phyloP scores from a whole-genome alignment of 1,140 invertebrate genomes.

The Sesamia nonagrioides region DNA sequence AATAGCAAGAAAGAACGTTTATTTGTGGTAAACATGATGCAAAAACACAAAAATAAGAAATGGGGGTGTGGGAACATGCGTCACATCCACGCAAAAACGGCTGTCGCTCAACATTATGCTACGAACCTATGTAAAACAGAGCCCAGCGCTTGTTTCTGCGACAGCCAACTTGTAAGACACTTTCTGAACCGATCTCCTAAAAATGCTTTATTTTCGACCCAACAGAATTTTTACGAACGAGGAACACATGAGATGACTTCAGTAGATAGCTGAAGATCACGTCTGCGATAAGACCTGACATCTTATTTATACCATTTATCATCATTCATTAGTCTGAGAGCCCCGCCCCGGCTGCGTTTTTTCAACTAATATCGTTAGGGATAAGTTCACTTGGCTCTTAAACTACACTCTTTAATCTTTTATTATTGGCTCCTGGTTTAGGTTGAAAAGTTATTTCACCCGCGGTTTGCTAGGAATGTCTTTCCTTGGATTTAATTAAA shows the following conservation, averaged over 20 bases:
- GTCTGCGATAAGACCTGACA: conserved; percentile 50
- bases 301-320: conserved; percentile 56
- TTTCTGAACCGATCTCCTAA: background rate
- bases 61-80: too few species aligned
- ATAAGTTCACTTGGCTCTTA: conserved; percentile 20
- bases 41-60: too few species aligned
- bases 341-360: conserved; percentile 42
- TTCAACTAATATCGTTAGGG: conserved; percentile 30
- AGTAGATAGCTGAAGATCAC: conserved; percentile 49
- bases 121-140: too few species aligned
- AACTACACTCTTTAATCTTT: conserved; percentile 15
- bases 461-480: conserved; percentile 1
- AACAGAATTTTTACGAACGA: conserved; percentile 10
- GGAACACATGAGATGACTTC: conserved; percentile 34
- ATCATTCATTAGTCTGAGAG: conserved; percentile 55
- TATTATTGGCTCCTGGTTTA: background rate
- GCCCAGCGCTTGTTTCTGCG: too few species aligned
- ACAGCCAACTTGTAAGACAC: too few species aligned
- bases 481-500: background rate
- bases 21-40: too few species aligned
- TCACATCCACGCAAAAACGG: too few species aligned
- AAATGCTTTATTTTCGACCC: background rate
- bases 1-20: too few species aligned
- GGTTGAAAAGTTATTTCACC: background rate
- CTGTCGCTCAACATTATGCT: too few species aligned